A percentile compares a stretch with the other conserved stretches of the same genome.
Conservation (phyloP, 1,140 invertebrate genomes). For the Acyrthosiphon pisum region DNA sequence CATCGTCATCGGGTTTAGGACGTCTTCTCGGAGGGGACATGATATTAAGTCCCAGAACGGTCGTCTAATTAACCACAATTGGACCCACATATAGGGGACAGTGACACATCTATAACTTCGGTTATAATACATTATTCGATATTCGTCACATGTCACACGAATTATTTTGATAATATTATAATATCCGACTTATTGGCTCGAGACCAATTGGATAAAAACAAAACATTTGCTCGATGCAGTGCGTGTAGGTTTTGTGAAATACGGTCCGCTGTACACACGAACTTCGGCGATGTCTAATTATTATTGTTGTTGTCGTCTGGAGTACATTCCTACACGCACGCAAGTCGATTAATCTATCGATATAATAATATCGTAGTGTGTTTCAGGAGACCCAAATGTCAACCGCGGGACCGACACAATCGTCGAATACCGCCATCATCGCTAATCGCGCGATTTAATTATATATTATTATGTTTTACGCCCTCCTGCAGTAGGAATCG, state of each 20-base stretch:
- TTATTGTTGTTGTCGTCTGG: neutral
- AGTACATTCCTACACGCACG: neutral
- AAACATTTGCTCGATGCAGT: neutral
- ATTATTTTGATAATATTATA: conserved; percentile 15
- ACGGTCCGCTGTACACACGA: neutral
- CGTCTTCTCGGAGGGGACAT: neutral
- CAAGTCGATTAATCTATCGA: neutral
- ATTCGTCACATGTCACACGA: neutral
- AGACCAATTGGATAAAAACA: neutral
- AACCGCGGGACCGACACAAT: neutral
- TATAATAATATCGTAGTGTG: neutral
- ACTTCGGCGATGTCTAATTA: neutral
- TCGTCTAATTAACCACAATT: conserved; percentile 54
- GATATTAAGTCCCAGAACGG: neutral
- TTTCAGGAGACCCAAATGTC: neutral
- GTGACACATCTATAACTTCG: neutral
- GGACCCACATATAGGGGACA: conserved; percentile 35
- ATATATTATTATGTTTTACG: neutral
- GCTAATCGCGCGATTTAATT: neutral
- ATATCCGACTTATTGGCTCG: neutral
- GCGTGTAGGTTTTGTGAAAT: neutral
- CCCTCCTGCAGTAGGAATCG: neutral
- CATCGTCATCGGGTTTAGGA: neutral
- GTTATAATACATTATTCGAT: neutral
- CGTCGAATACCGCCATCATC: neutral